These are phyloP conservation scores for Cottus gobio DNA, from an alignment of 2,113 vertebrate species.

Conservation along the genomic window DNA sequence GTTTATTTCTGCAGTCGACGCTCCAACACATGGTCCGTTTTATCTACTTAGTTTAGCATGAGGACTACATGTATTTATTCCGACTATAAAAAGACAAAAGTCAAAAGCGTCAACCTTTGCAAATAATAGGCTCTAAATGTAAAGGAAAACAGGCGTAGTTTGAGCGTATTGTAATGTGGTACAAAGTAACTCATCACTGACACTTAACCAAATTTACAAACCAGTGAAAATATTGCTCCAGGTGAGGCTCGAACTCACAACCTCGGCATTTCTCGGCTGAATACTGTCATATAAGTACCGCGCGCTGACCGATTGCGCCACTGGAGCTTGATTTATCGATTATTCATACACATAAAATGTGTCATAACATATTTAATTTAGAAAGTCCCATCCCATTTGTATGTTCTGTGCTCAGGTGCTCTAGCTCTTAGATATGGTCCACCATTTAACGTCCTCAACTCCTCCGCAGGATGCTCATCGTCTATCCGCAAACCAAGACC, in stretches of 20 bases:
- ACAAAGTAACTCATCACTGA: not conserved
- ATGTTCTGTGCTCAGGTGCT: not conserved
- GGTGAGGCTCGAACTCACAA: constrained; percentile 29
- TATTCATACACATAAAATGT: too few relatives aligned
- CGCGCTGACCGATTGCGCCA: constrained; percentile 43
- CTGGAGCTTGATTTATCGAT: not conserved
- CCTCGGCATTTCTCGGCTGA: constrained; percentile 3
- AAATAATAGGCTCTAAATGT: too few relatives aligned
- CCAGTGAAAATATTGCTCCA: not conserved
- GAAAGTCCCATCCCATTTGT: not conserved
- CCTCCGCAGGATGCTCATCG: constrained; percentile 74
- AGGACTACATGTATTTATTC: too few relatives aligned
- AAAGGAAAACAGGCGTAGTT: not conserved
- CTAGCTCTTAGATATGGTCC: not conserved
- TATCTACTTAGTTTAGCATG: too few relatives aligned
- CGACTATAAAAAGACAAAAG: too few relatives aligned
- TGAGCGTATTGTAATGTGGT: not conserved
- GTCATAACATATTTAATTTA: too few relatives aligned
- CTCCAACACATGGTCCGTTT: too few relatives aligned
- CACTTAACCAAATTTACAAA: too few relatives aligned
- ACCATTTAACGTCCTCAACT: not conserved
- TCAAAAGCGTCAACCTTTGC: too few relatives aligned
- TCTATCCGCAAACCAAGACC: constrained; percentile 87
- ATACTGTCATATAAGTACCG: constrained; percentile 16
- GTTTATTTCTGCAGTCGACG: not conserved